Percentiles rank a stretch among this genome's conserved stretches.
These are phyloP conservation scores for Drosophila crucigera DNA, from an alignment of 2,888 invertebrate genomes.

Conservation along the genomic window DNA sequence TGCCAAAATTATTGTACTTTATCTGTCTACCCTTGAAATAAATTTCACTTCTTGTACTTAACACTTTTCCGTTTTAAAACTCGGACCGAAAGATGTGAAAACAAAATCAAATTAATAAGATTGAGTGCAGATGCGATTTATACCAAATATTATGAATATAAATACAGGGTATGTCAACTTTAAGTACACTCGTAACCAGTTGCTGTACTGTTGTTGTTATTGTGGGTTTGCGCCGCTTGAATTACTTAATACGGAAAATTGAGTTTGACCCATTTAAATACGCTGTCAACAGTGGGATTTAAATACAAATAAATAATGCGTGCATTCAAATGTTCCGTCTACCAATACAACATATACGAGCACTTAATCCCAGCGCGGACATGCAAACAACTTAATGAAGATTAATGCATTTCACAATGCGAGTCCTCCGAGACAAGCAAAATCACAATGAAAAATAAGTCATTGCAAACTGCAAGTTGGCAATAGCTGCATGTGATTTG, in stretches of 20 bases:
- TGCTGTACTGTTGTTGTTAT: constrained; percentile 14
- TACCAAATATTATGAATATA: background rate
- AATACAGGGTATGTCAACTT: constrained; percentile 6
- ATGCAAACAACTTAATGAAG: constrained; percentile 65
- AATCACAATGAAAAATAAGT: constrained; percentile 29
- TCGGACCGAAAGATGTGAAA: too few relatives aligned
- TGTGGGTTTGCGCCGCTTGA: constrained; percentile 34
- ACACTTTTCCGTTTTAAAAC: background rate
- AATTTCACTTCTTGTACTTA: background rate
- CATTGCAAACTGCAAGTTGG: constrained; percentile 33
- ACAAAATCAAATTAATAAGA: background rate
- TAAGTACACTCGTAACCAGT: background rate
- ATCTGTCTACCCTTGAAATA: background rate
- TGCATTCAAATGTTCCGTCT: background rate
- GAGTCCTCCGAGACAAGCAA: constrained; percentile 35
- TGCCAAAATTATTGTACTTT: background rate
- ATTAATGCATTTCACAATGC: constrained; percentile 50
- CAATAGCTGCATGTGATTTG: constrained; percentile 47
- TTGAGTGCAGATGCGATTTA: background rate
- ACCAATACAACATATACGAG: background rate
- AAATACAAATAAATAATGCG: constrained; percentile 32
- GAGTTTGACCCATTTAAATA: constrained; percentile 28
- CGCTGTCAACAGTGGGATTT: background rate
- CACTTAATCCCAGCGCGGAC: constrained; percentile 38
- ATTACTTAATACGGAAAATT: constrained; percentile 46